These are phyloP conservation scores for Mormyrus iriodes DNA, from an alignment of 2,113 vertebrate species.

Conservation along the genomic window DNA sequence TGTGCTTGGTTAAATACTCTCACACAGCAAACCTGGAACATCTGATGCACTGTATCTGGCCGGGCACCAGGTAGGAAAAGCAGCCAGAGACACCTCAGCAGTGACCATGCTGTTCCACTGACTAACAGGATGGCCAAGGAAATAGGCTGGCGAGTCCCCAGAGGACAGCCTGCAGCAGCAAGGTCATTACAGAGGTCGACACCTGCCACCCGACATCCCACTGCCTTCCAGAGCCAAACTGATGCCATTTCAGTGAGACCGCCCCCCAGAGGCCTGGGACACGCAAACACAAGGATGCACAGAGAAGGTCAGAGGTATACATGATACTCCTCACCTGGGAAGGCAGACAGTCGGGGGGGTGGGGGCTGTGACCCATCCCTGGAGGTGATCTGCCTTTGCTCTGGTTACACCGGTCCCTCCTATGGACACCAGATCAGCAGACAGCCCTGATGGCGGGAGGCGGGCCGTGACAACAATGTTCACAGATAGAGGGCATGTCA, in stretches of 20 bases:
- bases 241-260: background rate
- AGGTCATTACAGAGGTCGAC: background rate
- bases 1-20: background rate
- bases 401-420: constrained; percentile 31
- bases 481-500: background rate
- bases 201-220: background rate
- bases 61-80: background rate
- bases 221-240: background rate
- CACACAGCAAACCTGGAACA: background rate
- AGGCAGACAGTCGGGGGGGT: background rate
- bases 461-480: background rate
- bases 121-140: background rate
- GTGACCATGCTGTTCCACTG: background rate
- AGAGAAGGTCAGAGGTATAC: constrained; percentile 27
- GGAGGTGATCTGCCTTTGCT: constrained; percentile 26
- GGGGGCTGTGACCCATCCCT: background rate
- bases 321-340: constrained; percentile 24
- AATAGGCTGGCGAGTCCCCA: background rate
- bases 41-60: background rate
- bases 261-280: background rate
- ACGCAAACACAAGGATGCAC: constrained; percentile 16
- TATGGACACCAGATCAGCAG: constrained; percentile 19
- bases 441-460: constrained; percentile 31
- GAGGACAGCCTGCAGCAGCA: background rate
- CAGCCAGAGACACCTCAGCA: too few relatives aligned